Evolutionary conservation across 2,113 vertebrate species (phyloP).

Genomic region (Calonectris borealis): DNA sequence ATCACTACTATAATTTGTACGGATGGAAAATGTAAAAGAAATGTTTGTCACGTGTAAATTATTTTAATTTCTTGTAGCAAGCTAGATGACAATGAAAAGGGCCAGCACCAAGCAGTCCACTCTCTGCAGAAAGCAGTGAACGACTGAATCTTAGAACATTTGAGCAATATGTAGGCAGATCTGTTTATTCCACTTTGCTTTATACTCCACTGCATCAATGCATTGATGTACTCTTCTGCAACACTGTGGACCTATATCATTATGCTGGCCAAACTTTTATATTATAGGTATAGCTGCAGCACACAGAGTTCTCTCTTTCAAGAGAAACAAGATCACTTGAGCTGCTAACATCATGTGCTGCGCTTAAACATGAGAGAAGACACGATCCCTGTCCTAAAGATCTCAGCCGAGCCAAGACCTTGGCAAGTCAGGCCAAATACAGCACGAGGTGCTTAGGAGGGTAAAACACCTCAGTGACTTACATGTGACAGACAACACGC

Average conservation of each 20-base stretch:
- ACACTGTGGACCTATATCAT: neutral
- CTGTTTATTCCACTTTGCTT: neutral
- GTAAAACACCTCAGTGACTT: neutral
- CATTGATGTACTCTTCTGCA: neutral
- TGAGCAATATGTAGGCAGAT: neutral
- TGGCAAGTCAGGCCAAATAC: neutral
- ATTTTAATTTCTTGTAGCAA: neutral
- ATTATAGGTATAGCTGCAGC: neutral
- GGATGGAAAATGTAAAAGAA: neutral
- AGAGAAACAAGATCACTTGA: neutral
- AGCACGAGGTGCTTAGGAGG: fast-evolving
- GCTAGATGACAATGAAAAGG: neutral
- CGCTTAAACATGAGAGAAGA: neutral
- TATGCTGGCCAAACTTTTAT: neutral
- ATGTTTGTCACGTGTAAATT: neutral
- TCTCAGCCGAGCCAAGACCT: neutral
- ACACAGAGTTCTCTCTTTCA: neutral
- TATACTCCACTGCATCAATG: neutral
- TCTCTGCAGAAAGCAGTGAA: neutral
- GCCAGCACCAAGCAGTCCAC: neutral
- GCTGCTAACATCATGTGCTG: neutral
- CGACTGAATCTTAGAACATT: neutral
- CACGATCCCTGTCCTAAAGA: neutral
- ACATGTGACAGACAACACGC: neutral
- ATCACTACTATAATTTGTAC: neutral